phyloP scores from a whole-genome alignment of 2,113 vertebrate genomes.

The Paraplagusia blochii region DNA sequence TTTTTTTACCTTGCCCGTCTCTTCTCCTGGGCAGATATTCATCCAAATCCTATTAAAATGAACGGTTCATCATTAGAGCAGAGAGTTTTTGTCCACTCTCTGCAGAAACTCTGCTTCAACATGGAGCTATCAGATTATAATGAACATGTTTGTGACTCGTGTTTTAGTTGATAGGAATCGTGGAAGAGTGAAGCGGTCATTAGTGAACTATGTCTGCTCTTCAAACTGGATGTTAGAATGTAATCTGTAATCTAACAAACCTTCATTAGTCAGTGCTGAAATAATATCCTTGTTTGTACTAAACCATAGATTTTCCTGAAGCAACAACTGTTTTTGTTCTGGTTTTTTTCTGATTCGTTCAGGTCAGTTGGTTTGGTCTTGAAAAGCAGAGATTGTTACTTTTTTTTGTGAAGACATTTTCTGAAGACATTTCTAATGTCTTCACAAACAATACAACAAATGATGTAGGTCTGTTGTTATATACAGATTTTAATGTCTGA shows the following conservation, averaged over 20 bases:
- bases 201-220: not conserved
- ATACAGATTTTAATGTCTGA: too few relatives aligned
- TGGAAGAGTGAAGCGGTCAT: constrained; percentile 28
- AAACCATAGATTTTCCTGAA: not conserved
- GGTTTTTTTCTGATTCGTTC: too few relatives aligned
- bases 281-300: not conserved
- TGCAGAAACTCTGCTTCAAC: constrained; percentile 39
- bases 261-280: constrained; percentile 11
- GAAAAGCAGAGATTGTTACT: too few relatives aligned
- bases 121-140: constrained; percentile 55
- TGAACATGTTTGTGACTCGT: constrained; percentile 57
- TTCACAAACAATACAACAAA: too few relatives aligned
- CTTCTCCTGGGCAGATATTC: constrained; percentile 50
- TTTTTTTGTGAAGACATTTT: too few relatives aligned
- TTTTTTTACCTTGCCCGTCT: constrained; percentile 54
- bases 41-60: constrained; percentile 63
- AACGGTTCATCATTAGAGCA: constrained; percentile 68
- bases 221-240: constrained; percentile 13
- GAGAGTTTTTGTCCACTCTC: constrained; percentile 53
- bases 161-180: constrained; percentile 11
- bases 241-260: constrained; percentile 7
- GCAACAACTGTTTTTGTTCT: too few relatives aligned
- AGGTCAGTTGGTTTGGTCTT: too few relatives aligned
- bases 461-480: too few relatives aligned
- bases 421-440: too few relatives aligned